phyloP scores from a whole-genome alignment of 2,797 vertebrate genomes.

The Danionella dracula region DNA sequence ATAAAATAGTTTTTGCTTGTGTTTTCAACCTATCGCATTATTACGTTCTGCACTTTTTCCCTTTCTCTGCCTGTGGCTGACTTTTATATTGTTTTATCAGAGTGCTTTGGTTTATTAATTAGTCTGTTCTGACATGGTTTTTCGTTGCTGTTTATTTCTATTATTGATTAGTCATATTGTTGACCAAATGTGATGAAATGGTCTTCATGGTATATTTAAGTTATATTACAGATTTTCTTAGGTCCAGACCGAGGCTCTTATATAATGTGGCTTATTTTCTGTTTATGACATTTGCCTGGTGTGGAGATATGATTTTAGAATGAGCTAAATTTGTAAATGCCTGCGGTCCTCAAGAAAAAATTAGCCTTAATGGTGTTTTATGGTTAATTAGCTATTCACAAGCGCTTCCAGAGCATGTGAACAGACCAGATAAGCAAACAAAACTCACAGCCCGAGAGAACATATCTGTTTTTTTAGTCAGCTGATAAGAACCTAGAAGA shows the following conservation, averaged over 20 bases:
- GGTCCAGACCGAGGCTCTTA: neutral
- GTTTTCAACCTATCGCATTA: conserved; percentile 34
- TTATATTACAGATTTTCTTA: neutral
- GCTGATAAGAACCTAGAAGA: neutral
- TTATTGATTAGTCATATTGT: neutral
- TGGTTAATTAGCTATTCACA: neutral
- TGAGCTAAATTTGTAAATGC: neutral
- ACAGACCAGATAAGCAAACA: conserved; percentile 3
- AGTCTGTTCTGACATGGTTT: neutral
- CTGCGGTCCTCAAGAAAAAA: neutral
- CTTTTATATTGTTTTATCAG: neutral
- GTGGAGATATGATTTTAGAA: neutral
- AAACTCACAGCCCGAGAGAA: neutral
- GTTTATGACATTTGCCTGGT: neutral
- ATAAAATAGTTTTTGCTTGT: conserved; percentile 39
- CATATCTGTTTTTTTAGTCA: neutral
- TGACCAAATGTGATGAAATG: too few species aligned
- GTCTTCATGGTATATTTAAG: too few species aligned
- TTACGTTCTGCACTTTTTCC: conserved; percentile 2
- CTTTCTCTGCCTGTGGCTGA: conserved; percentile 1
- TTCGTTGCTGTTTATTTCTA: conserved; percentile 6
- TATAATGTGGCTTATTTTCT: neutral
- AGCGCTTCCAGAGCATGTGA: neutral
- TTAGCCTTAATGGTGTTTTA: neutral
- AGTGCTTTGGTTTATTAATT: conserved; percentile 2